These are phyloP conservation scores for Agrypnus murinus DNA, from an alignment of 2,888 invertebrate species.

Conservation along the genomic window DNA sequence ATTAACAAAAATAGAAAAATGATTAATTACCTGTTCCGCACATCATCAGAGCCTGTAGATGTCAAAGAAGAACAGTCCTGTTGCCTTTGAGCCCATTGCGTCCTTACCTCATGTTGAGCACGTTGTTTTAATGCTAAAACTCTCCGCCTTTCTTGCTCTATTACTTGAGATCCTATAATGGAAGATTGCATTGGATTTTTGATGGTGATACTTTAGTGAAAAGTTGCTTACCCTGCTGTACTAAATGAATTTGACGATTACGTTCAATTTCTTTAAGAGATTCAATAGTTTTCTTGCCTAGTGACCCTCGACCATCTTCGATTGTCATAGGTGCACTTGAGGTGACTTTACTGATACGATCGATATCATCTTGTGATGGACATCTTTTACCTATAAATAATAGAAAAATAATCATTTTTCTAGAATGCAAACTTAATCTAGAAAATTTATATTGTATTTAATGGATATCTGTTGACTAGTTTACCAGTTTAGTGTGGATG, in stretches of 20 bases:
- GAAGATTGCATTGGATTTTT: too few relatives aligned
- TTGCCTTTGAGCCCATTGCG: slow-evolving; percentile 86
- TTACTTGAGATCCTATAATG: slow-evolving; percentile 87
- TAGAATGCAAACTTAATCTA: too few relatives aligned
- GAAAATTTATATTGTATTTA: too few relatives aligned
- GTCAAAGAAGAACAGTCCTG: slow-evolving; percentile 77
- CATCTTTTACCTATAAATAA: slow-evolving; percentile 57
- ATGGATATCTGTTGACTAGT: too few relatives aligned
- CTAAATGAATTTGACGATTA: slow-evolving; percentile 88
- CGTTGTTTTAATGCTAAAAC: slow-evolving; percentile 89
- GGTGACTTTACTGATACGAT: slow-evolving; percentile 92
- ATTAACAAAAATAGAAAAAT: slow-evolving; percentile 18
- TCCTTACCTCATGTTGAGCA: slow-evolving; percentile 92
- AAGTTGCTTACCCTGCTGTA: slow-evolving; percentile 86
- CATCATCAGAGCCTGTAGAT: slow-evolving; percentile 66
- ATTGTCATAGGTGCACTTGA: slow-evolving; percentile 85
- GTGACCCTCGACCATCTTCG: slow-evolving; percentile 79
- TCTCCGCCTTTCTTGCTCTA: slow-evolving; percentile 91
- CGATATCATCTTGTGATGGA: slow-evolving; percentile 90
- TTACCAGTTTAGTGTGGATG: too few relatives aligned
- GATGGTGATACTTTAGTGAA: too few relatives aligned
- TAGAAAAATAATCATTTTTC: too few relatives aligned
- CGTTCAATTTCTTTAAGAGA: slow-evolving; percentile 93
- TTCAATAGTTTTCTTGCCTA: slow-evolving; percentile 86
- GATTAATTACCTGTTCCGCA: slow-evolving; percentile 63